phyloP scores from a whole-genome alignment of 2,113 vertebrate genomes.

The Cacatua alba region DNA sequence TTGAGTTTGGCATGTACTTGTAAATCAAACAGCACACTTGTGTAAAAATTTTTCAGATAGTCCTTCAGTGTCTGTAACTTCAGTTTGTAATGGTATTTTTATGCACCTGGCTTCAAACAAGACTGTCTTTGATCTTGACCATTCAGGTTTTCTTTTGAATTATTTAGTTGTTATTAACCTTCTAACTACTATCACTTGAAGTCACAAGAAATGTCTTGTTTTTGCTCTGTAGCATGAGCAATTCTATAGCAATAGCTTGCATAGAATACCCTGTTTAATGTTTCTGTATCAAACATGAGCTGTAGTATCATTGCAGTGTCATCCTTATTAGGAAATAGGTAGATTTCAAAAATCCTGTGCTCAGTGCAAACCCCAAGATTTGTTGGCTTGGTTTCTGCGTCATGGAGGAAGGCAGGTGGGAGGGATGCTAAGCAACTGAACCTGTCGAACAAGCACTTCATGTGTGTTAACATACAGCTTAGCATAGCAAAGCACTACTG shows the following conservation, averaged over 20 bases:
- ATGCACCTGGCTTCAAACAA: accelerated
- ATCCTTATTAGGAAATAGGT: neutral
- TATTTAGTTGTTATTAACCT: neutral
- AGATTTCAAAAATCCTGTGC: neutral
- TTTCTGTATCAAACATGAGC: neutral
- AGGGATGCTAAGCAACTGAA: neutral
- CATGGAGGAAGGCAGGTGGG: neutral
- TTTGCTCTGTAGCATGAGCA: neutral
- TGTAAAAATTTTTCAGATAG: neutral
- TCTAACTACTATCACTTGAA: neutral
- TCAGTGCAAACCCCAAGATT: neutral
- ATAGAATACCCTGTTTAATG: neutral
- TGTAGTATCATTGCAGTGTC: neutral
- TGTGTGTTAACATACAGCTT: neutral
- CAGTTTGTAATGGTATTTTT: neutral
- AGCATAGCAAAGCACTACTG: neutral
- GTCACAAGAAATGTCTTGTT: neutral
- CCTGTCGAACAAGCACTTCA: neutral
- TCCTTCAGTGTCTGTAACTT: neutral
- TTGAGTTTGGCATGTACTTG: neutral
- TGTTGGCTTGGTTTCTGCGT: neutral
- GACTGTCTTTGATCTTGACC: neutral
- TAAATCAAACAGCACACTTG: neutral
- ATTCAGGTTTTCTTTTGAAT: neutral
- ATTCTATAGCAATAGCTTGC: neutral